Base-by-base conservation (phyloP, 2,113 vertebrate species). In the Varanus komodoensis region DNA sequence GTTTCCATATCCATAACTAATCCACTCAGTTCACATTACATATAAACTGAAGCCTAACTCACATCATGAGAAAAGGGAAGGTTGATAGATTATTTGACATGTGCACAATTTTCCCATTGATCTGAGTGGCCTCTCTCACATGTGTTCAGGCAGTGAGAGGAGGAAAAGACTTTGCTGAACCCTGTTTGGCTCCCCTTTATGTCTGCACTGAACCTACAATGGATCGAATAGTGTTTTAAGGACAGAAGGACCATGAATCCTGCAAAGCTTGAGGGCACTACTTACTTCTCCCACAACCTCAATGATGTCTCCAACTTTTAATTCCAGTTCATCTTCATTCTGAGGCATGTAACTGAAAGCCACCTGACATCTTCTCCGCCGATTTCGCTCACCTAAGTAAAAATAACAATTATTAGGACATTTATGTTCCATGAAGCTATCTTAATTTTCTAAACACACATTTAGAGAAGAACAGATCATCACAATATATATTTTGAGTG, bases 271-370 rank as follows among this genome's bases (percentile, higher is more conserved):
- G 19, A 57, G 91, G 84, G 50, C 78, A 9, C 44, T 85, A 87
- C 97, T 97, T 95, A 99, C 99, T 98, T 99, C 99, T 94, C 98
- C 97, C 87, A 99, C 96, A 88, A 99, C 97, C 92, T 99, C 98
- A 91, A 99, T 99, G 95, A 99, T 96, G 93, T 99, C 99, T 6
- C 99, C 99, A 23, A 99, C 98, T 97, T 99, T 99, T 96, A 99
- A 94, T 94, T 99, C 99, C 85, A 99, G 96, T 93, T 99, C 99
- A 3, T 99, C 99, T 80, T 99, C 99, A 82, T 99, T 99, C 96
- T 99, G 99, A 80, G 99, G 99, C 92, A 98, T 95, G 79, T 99
- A 99, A 96, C 99, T 99, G 97, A 99, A 99, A 11, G 98, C 98
- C 64, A 99, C 99, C 97, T 99, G 99, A 96, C 99, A 99, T 92